A percentile compares a stretch with the other conserved stretches of the same genome.
These are phyloP conservation scores for Alaudala cheleensis DNA, from an alignment of 2,113 vertebrate genomes.

Conservation along the genomic window DNA sequence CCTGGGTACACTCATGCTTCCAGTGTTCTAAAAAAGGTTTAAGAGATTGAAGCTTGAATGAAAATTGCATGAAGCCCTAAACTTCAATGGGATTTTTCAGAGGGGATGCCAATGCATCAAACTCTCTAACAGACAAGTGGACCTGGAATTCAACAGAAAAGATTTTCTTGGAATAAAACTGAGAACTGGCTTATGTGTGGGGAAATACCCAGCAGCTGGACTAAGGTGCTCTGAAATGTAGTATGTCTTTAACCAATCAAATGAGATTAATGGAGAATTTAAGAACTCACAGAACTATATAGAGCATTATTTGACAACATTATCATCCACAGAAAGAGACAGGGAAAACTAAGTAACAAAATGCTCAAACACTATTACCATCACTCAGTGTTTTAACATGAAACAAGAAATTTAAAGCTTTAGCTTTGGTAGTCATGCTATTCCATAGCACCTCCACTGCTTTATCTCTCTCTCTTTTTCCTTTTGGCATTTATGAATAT, in stretches of 20 bases:
- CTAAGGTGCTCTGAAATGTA: neutral
- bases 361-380: neutral
- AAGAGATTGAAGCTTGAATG: neutral
- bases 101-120: neutral
- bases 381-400: neutral
- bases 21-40: neutral
- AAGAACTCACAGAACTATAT: neutral
- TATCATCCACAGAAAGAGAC: neutral
- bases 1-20: neutral
- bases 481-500: neutral
- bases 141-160: neutral
- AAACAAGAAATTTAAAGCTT: neutral
- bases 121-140: neutral
- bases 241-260: neutral
- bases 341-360: neutral
- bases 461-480: neutral
- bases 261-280: neutral
- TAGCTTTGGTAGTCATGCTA: neutral
- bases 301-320: neutral
- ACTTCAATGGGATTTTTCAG: neutral
- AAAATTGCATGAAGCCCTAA: neutral
- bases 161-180: neutral
- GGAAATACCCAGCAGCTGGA: neutral
- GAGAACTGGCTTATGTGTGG: neutral
- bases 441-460: neutral